Evolutionary conservation across 2,113 vertebrate species (phyloP), one percentile per base, ranked within the genome.

Genomic region (Laticauda laticaudata): DNA sequence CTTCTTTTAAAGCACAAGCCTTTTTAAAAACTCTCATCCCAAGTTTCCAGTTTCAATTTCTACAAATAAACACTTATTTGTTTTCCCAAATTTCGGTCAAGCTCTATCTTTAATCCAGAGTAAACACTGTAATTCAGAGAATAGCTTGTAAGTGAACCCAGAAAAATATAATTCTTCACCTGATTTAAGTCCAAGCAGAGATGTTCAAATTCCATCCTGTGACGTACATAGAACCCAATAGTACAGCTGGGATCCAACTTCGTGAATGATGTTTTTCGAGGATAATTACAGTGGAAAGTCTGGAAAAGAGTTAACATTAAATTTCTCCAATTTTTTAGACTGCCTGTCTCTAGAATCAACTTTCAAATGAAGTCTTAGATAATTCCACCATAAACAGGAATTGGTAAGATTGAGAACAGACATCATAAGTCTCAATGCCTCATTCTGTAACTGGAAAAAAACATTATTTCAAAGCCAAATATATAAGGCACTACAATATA

Each of bases 181-280:
- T 87, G 94, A 92, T 94, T 96, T 55, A 99, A 97, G 57, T 97
- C 96, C 5, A 96, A 96, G 94, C 99, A 99, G 1, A 99, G 97
- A 1, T 96, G 97, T 93, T 98, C 98, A 96, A 99, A 98, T 94
- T 98, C 98, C 91, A 97, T 98, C 93, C 97, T 97, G 95, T 96
- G 98, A 90, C 97, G 98, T 23, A 98, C 98, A 0, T 99, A 99
- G 95, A 99, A 99, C 14, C 99, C 99, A 23, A 99, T 97, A 0
- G 99, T 99, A 91, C 99, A 99, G 97, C 99, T 99, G 1, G 99
- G 99, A 96, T 99, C 99, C 98, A 99, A 98, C 91, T 98, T 98
- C 90, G 93, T 95, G 86, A 99, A 98, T 95, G 98, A 97, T 98
- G 99, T 98, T 96, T 99, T 99, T 94, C 98, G 98, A 3, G 99